These are phyloP conservation scores for Hyalella azteca DNA, from an alignment of 2,888 invertebrate genomes.

Conservation along the genomic window DNA sequence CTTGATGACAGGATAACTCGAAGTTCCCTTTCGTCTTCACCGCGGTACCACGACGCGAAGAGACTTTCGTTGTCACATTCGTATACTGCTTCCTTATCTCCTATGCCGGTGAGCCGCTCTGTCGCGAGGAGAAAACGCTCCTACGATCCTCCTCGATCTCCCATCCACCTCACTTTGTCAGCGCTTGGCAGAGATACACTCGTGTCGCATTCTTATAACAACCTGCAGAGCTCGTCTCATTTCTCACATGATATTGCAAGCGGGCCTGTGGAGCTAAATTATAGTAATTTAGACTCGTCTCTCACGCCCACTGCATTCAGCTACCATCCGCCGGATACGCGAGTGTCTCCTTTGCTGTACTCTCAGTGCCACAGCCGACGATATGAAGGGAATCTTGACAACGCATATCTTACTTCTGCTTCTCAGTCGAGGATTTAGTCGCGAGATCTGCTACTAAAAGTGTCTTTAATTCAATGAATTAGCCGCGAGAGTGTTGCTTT, in stretches of 20 bases:
- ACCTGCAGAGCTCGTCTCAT: conserved; percentile 7
- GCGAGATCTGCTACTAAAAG: too few relatives aligned
- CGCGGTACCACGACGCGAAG: neutral
- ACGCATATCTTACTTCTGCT: too few relatives aligned
- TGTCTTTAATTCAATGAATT: too few relatives aligned
- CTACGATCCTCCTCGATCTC: neutral
- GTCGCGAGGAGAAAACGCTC: neutral
- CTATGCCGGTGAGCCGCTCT: neutral
- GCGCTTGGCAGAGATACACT: neutral
- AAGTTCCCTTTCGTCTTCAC: neutral
- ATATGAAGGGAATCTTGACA: too few relatives aligned
- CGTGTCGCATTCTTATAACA: conserved; percentile 26
- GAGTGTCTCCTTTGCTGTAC: too few relatives aligned
- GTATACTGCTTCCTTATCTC: neutral
- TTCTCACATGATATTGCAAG: neutral
- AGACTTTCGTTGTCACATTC: neutral
- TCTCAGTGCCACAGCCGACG: too few relatives aligned
- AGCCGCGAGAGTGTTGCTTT: too few relatives aligned
- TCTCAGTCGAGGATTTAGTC: too few relatives aligned
- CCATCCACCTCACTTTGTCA: conserved; percentile 9
- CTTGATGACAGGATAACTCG: neutral
- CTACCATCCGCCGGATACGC: too few relatives aligned
- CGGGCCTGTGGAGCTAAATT: neutral
- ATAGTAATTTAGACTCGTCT: neutral
- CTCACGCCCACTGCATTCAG: too few relatives aligned